Evolutionary conservation across 2,888 invertebrate species (phyloP).

Genomic region (Cheiracanthium punctorium): DNA sequence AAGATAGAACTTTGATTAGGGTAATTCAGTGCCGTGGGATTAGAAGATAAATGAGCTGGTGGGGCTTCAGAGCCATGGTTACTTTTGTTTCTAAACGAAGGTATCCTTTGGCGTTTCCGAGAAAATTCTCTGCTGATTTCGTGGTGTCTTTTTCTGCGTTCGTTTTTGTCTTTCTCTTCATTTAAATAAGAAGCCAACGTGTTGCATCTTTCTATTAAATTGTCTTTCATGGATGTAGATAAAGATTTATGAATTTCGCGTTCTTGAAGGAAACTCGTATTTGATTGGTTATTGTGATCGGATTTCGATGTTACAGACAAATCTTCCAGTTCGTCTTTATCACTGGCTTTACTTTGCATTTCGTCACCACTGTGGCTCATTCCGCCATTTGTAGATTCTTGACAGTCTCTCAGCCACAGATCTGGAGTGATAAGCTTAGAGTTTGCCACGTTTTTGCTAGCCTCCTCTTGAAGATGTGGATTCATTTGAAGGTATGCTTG

Average conservation of each 20-base stretch:
- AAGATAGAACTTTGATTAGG: constrained; percentile 20
- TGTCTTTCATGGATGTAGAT: neutral
- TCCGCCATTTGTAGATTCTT: constrained; percentile 50
- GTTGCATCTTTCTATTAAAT: constrained; percentile 33
- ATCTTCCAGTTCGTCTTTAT: constrained; percentile 39
- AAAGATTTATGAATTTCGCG: neutral
- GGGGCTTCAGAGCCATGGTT: constrained; percentile 29
- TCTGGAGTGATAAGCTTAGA: constrained; percentile 88
- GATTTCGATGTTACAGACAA: constrained; percentile 29
- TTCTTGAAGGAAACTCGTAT: neutral
- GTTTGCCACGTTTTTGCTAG: constrained; percentile 28
- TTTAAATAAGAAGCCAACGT: constrained; percentile 44
- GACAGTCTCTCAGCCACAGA: constrained; percentile 89
- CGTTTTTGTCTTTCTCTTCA: constrained; percentile 46
- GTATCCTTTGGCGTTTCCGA: constrained; percentile 41
- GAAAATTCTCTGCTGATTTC: constrained; percentile 32
- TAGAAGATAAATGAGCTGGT: constrained; percentile 24
- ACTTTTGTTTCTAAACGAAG: constrained; percentile 19
- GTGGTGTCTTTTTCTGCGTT: constrained; percentile 31
- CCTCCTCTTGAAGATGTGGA: constrained; percentile 79
- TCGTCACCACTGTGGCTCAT: constrained; percentile 29
- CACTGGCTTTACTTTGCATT: neutral
- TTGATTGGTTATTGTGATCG: constrained; percentile 1
- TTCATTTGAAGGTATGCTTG: constrained; percentile 90
- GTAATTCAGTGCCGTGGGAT: constrained; percentile 6